Percentiles rank a stretch among this genome's conserved stretches.
These are phyloP conservation scores for Pristionchus fissidentatus DNA, from an alignment of 2,888 invertebrate genomes.

Conservation along the genomic window DNA sequence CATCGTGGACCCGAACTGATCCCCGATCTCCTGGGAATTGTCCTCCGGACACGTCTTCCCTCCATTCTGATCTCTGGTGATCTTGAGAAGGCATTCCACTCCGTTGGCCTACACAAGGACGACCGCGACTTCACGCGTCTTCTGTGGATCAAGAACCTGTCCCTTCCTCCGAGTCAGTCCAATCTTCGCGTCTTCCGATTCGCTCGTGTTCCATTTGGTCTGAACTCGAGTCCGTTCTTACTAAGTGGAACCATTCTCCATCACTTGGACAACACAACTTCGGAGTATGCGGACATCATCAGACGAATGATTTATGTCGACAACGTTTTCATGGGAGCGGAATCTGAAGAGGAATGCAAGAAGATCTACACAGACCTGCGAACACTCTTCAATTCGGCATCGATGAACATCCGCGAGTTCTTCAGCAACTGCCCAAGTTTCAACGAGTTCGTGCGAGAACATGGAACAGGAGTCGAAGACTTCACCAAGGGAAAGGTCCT, in stretches of 20 bases:
- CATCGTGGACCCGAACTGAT: slow-evolving; percentile 50
- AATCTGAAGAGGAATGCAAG: slow-evolving; percentile 40
- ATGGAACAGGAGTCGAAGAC: not conserved
- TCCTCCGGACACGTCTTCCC: slow-evolving; percentile 49
- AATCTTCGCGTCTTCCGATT: slow-evolving; percentile 44
- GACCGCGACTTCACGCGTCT: slow-evolving; percentile 50
- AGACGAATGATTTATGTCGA: slow-evolving; percentile 49
- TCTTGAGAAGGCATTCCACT: slow-evolving; percentile 59
- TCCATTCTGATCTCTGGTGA: slow-evolving; percentile 49
- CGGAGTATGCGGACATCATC: not conserved
- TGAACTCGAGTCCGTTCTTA: slow-evolving; percentile 46
- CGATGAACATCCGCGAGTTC: slow-evolving; percentile 51
- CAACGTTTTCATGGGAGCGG: slow-evolving; percentile 40
- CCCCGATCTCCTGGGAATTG: slow-evolving; percentile 49
- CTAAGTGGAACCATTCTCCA: slow-evolving; percentile 29
- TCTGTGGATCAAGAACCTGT: slow-evolving; percentile 47
- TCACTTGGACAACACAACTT: slow-evolving; percentile 23
- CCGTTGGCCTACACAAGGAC: slow-evolving; percentile 45
- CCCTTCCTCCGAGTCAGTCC: not conserved
- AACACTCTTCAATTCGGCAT: not conserved
- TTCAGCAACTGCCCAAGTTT: slow-evolving; percentile 13
- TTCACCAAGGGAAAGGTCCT: slow-evolving; percentile 43
- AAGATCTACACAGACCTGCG: slow-evolving; percentile 7
- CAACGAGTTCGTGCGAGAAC: not conserved
- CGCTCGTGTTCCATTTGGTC: slow-evolving; percentile 48